These are phyloP conservation scores for Conops quadrifasciatus DNA, from an alignment of 2,888 invertebrate genomes.

Conservation along the genomic window DNA sequence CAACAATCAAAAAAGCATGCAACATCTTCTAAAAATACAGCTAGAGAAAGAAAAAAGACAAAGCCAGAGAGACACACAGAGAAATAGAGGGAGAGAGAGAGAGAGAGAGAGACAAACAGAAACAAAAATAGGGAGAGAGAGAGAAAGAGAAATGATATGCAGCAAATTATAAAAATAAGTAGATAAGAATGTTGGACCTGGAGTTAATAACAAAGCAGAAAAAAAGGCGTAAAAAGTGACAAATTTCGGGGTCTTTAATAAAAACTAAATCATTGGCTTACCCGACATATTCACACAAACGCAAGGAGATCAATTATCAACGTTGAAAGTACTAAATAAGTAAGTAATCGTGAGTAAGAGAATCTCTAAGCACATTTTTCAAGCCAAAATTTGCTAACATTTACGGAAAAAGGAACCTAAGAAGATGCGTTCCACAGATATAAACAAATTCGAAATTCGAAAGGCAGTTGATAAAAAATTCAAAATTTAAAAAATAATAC, in stretches of 20 bases:
- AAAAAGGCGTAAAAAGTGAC: slow-evolving; percentile 28
- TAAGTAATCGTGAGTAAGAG: too few species aligned
- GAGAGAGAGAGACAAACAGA: not conserved
- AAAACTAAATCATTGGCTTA: slow-evolving; percentile 40
- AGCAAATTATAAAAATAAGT: too few species aligned
- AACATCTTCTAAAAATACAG: not conserved
- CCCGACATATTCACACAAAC: slow-evolving; percentile 1
- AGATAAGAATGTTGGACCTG: slow-evolving; percentile 19
- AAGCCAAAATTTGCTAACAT: too few species aligned
- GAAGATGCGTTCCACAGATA: too few species aligned
- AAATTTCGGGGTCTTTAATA: slow-evolving; percentile 36
- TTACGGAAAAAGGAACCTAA: too few species aligned
- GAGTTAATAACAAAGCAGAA: slow-evolving; percentile 26
- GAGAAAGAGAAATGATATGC: slow-evolving; percentile 27
- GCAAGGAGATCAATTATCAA: too few species aligned
- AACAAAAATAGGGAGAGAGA: slow-evolving; percentile 35
- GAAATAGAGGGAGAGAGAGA: not conserved
- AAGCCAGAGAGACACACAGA: not conserved
- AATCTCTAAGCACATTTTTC: too few species aligned
- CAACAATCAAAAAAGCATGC: too few species aligned
- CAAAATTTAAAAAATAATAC: too few species aligned
- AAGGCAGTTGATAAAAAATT: too few species aligned
- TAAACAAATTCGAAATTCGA: too few species aligned
- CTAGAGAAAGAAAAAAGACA: slow-evolving; percentile 1
- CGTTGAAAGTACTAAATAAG: too few species aligned